phyloP scores from a whole-genome alignment of 2,797 vertebrate genomes.

The Tarsius wallacei region DNA sequence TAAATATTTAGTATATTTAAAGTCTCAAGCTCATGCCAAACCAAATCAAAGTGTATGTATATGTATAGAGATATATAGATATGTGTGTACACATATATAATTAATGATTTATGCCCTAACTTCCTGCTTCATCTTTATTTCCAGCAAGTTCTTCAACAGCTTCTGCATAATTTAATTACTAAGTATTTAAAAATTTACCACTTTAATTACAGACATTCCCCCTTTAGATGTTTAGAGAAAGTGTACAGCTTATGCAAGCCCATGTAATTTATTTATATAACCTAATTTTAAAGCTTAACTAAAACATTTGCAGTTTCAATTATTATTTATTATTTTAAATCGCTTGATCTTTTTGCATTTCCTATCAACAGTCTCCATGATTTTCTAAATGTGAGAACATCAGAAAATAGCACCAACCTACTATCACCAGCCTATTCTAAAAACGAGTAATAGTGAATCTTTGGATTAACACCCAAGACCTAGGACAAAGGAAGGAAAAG shows the following conservation, averaged over 20 bases:
- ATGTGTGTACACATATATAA: background rate
- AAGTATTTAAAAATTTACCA: slow-evolving; percentile 74
- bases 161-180: slow-evolving; percentile 72
- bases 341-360: slow-evolving; percentile 14
- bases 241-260: background rate
- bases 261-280: slow-evolving; percentile 68
- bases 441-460: background rate
- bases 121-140: slow-evolving; percentile 48
- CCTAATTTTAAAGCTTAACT: slow-evolving; percentile 61
- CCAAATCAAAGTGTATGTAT: background rate
- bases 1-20: slow-evolving; percentile 8
- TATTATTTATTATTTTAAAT: slow-evolving; percentile 38
- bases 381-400: slow-evolving; percentile 30
- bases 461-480: background rate
- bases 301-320: slow-evolving; percentile 46
- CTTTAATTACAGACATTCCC: slow-evolving; percentile 78
- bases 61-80: background rate
- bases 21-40: slow-evolving; percentile 41
- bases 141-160: slow-evolving; percentile 65
- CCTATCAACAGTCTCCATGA: background rate
- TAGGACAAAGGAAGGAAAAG: background rate
- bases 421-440: background rate
- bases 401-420: background rate
- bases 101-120: background rate
- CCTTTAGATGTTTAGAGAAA: slow-evolving; percentile 73